A percentile compares a stretch with the other conserved stretches of the same genome.
phyloP scores from a whole-genome alignment of 2,888 invertebrate species.

The Drosophila ezoana region DNA sequence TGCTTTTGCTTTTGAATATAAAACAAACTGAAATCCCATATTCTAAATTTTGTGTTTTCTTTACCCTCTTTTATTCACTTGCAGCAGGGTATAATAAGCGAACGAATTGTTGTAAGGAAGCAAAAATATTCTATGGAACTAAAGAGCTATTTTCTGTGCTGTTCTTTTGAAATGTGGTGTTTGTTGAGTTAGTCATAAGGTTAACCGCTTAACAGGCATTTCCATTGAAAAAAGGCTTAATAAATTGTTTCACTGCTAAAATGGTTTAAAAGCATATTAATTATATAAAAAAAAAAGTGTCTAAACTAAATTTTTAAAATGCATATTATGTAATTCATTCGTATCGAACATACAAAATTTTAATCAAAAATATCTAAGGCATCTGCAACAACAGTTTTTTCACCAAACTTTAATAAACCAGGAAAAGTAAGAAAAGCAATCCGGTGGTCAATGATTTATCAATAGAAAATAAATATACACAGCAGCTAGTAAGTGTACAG shows the following conservation, averaged over 20 bases:
- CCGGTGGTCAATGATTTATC: too few relatives aligned
- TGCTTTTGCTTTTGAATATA: not conserved
- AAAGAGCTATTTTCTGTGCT: conserved; percentile 4
- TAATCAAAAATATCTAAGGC: too few relatives aligned
- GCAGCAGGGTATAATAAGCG: conserved; percentile 2
- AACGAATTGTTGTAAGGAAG: conserved; percentile 34
- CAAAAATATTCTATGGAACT: conserved; percentile 4
- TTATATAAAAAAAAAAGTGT: too few relatives aligned
- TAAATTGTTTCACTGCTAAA: not conserved
- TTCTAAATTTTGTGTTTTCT: too few relatives aligned
- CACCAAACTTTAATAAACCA: too few relatives aligned
- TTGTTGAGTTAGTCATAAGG: conserved; percentile 6
- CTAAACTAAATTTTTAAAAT: too few relatives aligned
- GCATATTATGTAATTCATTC: too few relatives aligned
- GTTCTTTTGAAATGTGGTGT: conserved; percentile 2
- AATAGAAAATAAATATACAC: too few relatives aligned
- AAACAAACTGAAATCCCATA: not conserved
- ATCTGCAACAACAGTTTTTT: too few relatives aligned
- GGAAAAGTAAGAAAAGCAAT: too few relatives aligned
- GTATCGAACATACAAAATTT: too few relatives aligned
- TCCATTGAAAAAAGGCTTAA: not conserved
- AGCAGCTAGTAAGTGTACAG: too few relatives aligned
- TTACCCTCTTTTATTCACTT: not conserved
- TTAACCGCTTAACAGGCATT: not conserved
- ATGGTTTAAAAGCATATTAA: not conserved